Base-by-base conservation (phyloP, 2,888 invertebrate species). In the Stenodera caucasica region DNA sequence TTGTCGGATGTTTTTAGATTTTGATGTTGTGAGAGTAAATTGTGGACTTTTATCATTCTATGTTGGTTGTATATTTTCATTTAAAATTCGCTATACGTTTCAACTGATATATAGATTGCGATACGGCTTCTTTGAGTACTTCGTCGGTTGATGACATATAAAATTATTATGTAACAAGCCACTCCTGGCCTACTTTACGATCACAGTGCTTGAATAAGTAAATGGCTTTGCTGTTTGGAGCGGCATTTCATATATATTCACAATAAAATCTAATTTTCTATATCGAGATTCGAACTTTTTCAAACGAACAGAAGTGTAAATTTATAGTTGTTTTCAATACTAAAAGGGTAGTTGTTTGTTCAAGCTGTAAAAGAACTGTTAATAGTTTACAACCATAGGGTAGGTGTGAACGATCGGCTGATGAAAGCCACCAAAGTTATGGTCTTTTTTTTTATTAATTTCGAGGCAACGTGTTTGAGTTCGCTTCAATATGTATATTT, bases 391-490 rank as follows among this genome's bases (percentile, higher is more conserved):
- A 58, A 66, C 59, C 45, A 23, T 29, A 49, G 64, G 61, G 64
- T 58, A 67, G 66, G 67, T 65, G 68, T 64, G 61, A 65, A 65
- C 62, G 65, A 64, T 57, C 57, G 57, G 59, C 57, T 60, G 69
- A 65, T 60, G 61, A 67, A 67, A 67, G 61, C 61, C 51, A 57
- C 61, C 61, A 58, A 63, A 64, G 58, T 65, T 63, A 64, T 60
- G 67, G 61, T 67, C n/a, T n/a, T n/a, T n/a, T n/a, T n/a, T n/a
- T 45, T 64, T 65, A 65, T 65, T 63, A 67, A 67, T 67, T 66
- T 69, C 65, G 67, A 67, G 70, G 66, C 70, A 69, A 65, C 69
- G 68, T 71, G 70, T 67, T 65, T 68, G 65, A 70, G 69, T 69
- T 68, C 61, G n/a, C n/a, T 66, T 66, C 65, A 53, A 53, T 45